These are phyloP conservation scores for Alexandromys fortis DNA, from an alignment of 2,113 vertebrate genomes.

Conservation along the genomic window DNA sequence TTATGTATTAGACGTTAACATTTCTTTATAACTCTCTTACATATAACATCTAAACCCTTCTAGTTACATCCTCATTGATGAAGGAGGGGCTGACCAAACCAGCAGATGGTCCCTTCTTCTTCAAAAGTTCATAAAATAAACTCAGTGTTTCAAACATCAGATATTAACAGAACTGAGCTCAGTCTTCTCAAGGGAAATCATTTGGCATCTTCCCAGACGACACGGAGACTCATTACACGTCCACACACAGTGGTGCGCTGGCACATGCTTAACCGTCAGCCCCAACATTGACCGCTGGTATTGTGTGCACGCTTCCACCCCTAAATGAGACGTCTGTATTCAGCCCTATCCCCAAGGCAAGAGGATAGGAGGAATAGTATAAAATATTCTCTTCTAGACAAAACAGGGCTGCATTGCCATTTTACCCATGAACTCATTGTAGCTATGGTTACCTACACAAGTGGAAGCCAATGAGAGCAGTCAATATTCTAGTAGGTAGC, in stretches of 20 bases:
- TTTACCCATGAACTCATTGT: neutral
- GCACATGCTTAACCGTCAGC: neutral
- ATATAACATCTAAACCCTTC: neutral
- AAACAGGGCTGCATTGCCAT: neutral
- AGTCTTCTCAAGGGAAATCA: neutral
- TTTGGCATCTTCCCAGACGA: neutral
- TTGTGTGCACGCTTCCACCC: neutral
- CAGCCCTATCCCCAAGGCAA: neutral
- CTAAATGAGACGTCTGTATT: neutral
- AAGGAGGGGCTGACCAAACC: neutral
- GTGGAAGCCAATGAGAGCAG: too few species aligned
- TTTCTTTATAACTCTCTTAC: conserved; percentile 16
- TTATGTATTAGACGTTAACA: neutral
- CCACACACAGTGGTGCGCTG: neutral
- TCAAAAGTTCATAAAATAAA: neutral
- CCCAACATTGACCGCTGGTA: neutral
- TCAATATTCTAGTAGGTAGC: neutral
- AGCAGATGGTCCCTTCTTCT: neutral
- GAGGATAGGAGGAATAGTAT: neutral
- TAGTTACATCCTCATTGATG: neutral
- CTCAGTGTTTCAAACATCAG: neutral
- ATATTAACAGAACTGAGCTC: neutral
- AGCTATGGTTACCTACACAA: neutral
- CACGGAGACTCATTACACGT: neutral
- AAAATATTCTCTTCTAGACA: neutral